Percentiles rank a stretch among this genome's conserved stretches.
These are phyloP conservation scores for Xyrichtys novacula DNA, from an alignment of 2,797 vertebrate genomes.

Conservation along the genomic window DNA sequence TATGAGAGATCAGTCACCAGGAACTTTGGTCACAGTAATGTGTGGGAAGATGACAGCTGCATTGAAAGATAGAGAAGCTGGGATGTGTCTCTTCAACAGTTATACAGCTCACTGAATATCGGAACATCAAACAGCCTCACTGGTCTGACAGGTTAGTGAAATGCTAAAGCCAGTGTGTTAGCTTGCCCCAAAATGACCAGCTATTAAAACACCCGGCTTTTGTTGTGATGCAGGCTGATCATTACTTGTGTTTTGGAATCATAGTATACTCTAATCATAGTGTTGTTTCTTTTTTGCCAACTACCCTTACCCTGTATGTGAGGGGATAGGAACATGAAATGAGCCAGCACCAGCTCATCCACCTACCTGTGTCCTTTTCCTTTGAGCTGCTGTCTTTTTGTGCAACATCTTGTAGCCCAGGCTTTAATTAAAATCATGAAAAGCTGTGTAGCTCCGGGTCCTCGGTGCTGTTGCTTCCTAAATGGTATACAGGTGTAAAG, in stretches of 20 bases:
- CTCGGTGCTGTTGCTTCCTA: background rate
- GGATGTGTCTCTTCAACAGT: too few species aligned
- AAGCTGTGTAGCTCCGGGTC: constrained; percentile 2
- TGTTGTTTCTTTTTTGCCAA: background rate
- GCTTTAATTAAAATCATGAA: constrained; percentile 19
- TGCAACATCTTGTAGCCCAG: background rate
- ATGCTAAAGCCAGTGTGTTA: background rate
- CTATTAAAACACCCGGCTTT: background rate
- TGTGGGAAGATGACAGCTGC: too few species aligned
- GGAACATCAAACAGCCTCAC: too few species aligned
- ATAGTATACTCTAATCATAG: too few species aligned
- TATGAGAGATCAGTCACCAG: too few species aligned
- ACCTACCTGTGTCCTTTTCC: background rate
- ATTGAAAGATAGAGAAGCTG: too few species aligned
- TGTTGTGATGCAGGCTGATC: background rate
- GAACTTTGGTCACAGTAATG: too few species aligned
- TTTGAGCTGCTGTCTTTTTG: background rate
- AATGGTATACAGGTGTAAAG: constrained; percentile 10
- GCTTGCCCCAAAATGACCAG: background rate
- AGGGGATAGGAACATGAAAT: background rate
- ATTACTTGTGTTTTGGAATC: too few species aligned
- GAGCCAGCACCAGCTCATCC: background rate
- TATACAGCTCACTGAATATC: background rate
- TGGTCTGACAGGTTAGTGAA: background rate
- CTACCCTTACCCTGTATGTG: background rate